Evolutionary conservation across 2,113 vertebrate genomes (phyloP).

Genomic region (Psettodes erumei): DNA sequence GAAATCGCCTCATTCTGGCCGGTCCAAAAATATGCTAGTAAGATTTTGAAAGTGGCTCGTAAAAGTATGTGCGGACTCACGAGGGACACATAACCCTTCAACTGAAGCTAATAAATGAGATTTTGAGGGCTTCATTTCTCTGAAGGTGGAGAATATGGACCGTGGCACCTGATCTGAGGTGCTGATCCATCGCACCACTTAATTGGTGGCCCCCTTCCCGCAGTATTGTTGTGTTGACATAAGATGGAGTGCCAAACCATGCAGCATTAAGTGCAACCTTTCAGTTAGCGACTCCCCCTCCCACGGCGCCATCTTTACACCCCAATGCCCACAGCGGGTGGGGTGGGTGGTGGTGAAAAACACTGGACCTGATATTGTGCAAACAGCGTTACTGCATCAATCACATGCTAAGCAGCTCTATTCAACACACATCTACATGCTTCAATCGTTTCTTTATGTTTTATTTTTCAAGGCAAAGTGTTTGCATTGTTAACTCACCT

Average conservation of each 20-base stretch:
- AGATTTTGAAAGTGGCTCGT: background rate
- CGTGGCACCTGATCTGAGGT: background rate
- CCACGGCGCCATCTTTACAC: conserved; percentile 36
- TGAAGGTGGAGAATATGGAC: background rate
- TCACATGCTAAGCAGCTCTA: conserved; percentile 58
- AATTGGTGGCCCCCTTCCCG: background rate
- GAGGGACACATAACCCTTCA: background rate
- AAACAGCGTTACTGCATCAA: conserved; percentile 33
- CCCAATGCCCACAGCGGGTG: conserved; percentile 9
- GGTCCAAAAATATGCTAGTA: background rate
- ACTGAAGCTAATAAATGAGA: background rate
- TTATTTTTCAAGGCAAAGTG: background rate
- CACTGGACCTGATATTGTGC: conserved; percentile 40
- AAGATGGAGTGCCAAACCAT: conserved; percentile 27
- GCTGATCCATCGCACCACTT: conserved; percentile 2
- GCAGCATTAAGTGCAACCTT: conserved; percentile 48
- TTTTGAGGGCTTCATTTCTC: background rate
- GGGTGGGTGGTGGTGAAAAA: conserved; percentile 51
- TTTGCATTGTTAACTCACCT: background rate
- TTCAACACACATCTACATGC: conserved; percentile 48
- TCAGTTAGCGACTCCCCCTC: conserved; percentile 50
- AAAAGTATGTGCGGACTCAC: background rate
- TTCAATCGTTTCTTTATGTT: background rate
- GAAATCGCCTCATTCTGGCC: background rate
- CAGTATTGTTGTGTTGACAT: conserved; percentile 16